Evolutionary conservation across 2,113 vertebrate genomes (phyloP).

Genomic region (Acrocephalus arundinaceus): DNA sequence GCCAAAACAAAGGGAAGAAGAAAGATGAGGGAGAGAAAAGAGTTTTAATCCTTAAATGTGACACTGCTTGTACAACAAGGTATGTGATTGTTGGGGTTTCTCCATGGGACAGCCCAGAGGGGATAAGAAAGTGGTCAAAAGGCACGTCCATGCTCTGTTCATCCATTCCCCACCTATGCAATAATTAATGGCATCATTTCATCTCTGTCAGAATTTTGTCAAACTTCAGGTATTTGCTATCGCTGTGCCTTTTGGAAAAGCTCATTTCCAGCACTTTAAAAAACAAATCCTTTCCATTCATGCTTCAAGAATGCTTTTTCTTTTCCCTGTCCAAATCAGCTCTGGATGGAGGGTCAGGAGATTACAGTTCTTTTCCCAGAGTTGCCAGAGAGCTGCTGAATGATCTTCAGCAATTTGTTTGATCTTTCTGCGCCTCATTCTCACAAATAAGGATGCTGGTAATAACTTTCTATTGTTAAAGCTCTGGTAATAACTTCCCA

Average conservation of each 20-base stretch:
- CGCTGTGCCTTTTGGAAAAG: neutral
- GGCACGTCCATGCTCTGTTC: neutral
- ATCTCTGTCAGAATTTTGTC: neutral
- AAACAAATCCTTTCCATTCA: neutral
- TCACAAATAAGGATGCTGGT: constrained; percentile 41
- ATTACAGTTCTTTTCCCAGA: neutral
- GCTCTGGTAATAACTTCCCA: constrained; percentile 49
- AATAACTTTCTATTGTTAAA: constrained; percentile 54
- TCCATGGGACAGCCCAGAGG: neutral
- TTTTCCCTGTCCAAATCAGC: neutral
- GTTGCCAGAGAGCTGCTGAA: neutral
- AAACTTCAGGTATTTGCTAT: neutral
- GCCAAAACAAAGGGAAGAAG: neutral
- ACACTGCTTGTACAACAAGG: rapidly evolving
- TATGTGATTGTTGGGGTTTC: rapidly evolving
- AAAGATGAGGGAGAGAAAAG: neutral
- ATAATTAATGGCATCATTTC: neutral
- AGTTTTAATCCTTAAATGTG: neutral
- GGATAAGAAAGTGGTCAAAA: neutral
- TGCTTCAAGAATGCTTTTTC: neutral
- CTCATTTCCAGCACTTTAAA: neutral
- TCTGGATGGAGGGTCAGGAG: neutral
- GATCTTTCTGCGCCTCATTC: neutral
- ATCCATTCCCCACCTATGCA: neutral
- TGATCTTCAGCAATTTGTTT: constrained; percentile 31